phyloP scores from a whole-genome alignment of 2,888 invertebrate genomes.

The Drosophila koepferae region DNA sequence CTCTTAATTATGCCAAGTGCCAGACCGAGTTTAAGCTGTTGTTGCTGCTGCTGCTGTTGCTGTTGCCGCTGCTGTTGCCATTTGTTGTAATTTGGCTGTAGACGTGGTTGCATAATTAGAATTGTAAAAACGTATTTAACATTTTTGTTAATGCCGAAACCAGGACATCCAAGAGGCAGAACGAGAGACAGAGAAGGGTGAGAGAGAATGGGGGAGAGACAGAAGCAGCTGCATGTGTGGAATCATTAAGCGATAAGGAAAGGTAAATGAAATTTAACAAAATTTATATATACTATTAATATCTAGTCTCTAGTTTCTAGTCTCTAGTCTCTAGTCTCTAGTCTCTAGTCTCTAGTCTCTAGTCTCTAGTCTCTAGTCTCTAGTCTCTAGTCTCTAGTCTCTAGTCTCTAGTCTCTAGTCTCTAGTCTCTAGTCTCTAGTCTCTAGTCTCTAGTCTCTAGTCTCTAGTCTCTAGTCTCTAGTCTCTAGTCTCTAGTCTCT shows the following conservation, averaged over 20 bases:
- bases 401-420: too few species aligned
- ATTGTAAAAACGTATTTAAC: conserved; percentile 71
- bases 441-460: too few species aligned
- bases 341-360: too few species aligned
- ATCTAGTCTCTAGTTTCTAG: too few species aligned
- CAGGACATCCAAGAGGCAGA: conserved; percentile 8
- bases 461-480: too few species aligned
- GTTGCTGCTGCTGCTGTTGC: conserved; percentile 12
- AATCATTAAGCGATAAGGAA: neutral
- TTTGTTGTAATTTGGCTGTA: conserved; percentile 74
- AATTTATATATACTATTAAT: neutral
- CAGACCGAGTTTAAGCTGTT: conserved; percentile 42
- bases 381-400: too few species aligned
- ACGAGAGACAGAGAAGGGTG: neutral
- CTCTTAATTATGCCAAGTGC: conserved; percentile 78
- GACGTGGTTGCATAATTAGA: conserved; percentile 78
- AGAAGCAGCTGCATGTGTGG: conserved; percentile 10
- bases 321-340: too few species aligned
- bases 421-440: too few species aligned
- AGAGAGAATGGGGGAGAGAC: too few species aligned
- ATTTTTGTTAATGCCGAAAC: conserved; percentile 45
- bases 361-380: too few species aligned
- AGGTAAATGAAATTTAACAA: neutral
- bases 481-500: too few species aligned
- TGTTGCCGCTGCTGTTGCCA: conserved; percentile 29